These are phyloP conservation scores for Caligus rogercresseyi DNA, from an alignment of 1,140 invertebrate species.

Conservation along the genomic window DNA sequence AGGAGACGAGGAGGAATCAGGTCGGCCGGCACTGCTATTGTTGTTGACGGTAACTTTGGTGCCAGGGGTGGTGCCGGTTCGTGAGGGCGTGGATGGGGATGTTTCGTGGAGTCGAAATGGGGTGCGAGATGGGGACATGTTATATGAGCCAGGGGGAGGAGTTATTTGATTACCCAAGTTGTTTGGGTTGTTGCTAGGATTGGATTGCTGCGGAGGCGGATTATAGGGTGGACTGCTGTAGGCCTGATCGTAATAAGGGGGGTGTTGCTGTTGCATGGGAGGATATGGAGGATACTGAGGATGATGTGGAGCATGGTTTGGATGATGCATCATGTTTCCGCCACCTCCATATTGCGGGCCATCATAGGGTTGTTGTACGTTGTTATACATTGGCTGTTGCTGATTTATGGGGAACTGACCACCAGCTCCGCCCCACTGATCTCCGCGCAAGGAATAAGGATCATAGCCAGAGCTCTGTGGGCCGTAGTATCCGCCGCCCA, in stretches of 20 bases:
- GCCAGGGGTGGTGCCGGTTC: constrained; percentile 22
- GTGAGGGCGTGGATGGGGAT: constrained; percentile 20
- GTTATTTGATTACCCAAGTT: background rate
- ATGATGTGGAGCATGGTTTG: too few species aligned
- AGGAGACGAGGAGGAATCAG: constrained; percentile 17
- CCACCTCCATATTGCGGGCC: too few species aligned
- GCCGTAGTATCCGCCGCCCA: background rate
- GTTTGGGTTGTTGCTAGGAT: background rate
- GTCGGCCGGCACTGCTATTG: constrained; percentile 29
- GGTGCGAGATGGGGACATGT: constrained; percentile 23
- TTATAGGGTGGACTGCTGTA: too few species aligned
- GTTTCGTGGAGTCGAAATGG: constrained; percentile 20
- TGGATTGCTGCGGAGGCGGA: background rate
- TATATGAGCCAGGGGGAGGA: background rate
- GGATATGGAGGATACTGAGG: too few species aligned
- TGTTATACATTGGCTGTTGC: background rate
- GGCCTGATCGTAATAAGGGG: background rate
- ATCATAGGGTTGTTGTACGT: background rate
- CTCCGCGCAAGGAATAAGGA: background rate
- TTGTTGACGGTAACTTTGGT: background rate
- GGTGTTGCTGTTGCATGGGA: background rate
- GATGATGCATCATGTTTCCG: too few species aligned
- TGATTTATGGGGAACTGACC: background rate
- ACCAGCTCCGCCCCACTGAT: background rate
- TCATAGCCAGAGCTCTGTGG: background rate